Percentiles rank a stretch among this genome's conserved stretches.
phyloP scores from a whole-genome alignment of 2,888 invertebrate species.

The Hyalella azteca region DNA sequence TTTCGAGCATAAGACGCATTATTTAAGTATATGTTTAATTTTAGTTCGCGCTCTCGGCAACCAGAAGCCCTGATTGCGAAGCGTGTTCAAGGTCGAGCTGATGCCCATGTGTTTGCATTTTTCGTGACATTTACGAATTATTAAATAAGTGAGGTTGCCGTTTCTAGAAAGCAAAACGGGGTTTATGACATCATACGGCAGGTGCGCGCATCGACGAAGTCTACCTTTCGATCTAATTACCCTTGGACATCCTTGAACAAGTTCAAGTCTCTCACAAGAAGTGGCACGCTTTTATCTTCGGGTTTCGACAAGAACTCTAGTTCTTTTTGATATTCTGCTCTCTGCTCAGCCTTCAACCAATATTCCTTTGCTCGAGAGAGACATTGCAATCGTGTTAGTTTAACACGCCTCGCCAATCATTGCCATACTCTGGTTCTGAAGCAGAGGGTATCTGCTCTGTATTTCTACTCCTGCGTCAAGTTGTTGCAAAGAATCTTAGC shows the following conservation, averaged over 20 bases:
- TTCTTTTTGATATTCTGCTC: too few species aligned
- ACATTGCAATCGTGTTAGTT: not conserved
- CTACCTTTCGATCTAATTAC: not conserved
- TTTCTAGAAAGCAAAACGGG: not conserved
- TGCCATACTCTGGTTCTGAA: too few species aligned
- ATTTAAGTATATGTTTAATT: not conserved
- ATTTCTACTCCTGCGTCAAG: too few species aligned
- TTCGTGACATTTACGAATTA: not conserved
- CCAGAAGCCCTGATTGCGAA: not conserved
- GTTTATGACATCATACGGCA: not conserved
- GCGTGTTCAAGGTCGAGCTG: not conserved
- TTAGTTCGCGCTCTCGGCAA: not conserved
- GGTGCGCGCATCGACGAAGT: not conserved
- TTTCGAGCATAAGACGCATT: not conserved
- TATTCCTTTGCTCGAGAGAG: not conserved
- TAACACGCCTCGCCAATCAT: not conserved
- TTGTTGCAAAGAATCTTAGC: too few species aligned
- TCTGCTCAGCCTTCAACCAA: too few species aligned
- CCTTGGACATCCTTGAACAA: too few species aligned
- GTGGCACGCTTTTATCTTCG: too few species aligned
- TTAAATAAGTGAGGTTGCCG: not conserved
- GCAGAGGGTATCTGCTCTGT: too few species aligned
- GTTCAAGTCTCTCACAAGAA: too few species aligned
- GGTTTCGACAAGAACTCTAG: too few species aligned
- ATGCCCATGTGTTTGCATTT: not conserved